Base-by-base conservation (phyloP, 2,888 invertebrate species). In the Synergus umbraculus region DNA sequence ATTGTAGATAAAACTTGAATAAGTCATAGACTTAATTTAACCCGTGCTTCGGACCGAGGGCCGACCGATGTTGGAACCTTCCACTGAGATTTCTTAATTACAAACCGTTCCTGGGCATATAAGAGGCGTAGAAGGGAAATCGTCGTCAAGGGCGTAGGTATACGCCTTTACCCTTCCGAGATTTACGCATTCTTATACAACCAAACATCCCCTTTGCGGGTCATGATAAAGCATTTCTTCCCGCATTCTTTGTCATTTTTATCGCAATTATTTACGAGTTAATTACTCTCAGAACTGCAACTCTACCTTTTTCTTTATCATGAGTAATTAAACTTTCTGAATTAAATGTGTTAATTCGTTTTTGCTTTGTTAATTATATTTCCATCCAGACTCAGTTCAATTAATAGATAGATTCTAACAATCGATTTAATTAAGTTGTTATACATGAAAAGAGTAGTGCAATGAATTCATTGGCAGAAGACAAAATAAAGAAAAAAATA, bases 11-110 rank as follows among this genome's bases (percentile, higher is more conserved):
- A 92, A 92, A 91, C 87, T 90, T 88, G 89, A 91, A 91, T 91
- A 91, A 91, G 91, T 92, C 91, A 91, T 91, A 90, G 91, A 90
- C 90, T 91, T 91, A 91, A 92, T 91, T 91, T 90, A 90, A 88
- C 85, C 85, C 86, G 83, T 82, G 83, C 83, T 84, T 22, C 46
- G 73, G 73, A 18, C 73, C 54, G 37, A 73, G 78, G 81, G 79
- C 76, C 83, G 82, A 85, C 85, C 84, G 83, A 80, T 81, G 85
- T 81, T 73, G 77, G 81, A 86, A 85, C 79, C 87, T 86, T 90
- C 88, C 87, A 86, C 86, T 85, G 88, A 89, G 91, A 91, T 90
- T 91, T 90, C 91, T 91, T 91, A 91, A 91, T 91, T 91, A 91
- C 89, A 87, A 83, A 85, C 82, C 80, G 76, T 79, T 80, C 80